A percentile compares a stretch with the other conserved stretches of the same genome.
phyloP scores from a whole-genome alignment of 2,888 invertebrate species.

The Erebia palarica region DNA sequence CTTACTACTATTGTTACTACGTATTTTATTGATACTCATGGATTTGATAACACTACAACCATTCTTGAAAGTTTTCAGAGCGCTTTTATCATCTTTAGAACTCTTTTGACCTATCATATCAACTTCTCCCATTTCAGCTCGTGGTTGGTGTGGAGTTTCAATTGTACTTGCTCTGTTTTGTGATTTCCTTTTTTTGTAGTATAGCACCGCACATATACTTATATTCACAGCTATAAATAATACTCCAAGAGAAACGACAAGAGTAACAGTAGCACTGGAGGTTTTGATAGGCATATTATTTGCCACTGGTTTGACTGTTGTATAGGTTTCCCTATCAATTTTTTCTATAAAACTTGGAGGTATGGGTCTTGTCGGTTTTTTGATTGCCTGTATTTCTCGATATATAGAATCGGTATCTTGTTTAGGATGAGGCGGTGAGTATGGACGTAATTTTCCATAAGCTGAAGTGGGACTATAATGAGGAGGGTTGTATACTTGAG shows the following conservation, averaged over 20 bases:
- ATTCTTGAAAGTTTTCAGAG: slow-evolving; percentile 72
- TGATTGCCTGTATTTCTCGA: slow-evolving; percentile 69
- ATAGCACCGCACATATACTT: slow-evolving; percentile 85
- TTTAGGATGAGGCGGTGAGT: slow-evolving; percentile 52
- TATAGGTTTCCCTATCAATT: slow-evolving; percentile 45
- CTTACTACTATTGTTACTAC: slow-evolving; percentile 68
- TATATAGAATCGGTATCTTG: slow-evolving; percentile 63
- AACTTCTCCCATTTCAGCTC: slow-evolving; percentile 77
- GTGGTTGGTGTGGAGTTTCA: slow-evolving; percentile 71
- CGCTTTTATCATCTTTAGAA: slow-evolving; percentile 71
- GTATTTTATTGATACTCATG: slow-evolving; percentile 78
- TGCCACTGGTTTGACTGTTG: slow-evolving; percentile 54
- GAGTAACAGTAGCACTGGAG: slow-evolving; percentile 83
- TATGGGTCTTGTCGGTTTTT: slow-evolving; percentile 60
- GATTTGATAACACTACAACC: slow-evolving; percentile 83
- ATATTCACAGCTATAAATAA: slow-evolving; percentile 89
- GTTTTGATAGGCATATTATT: slow-evolving; percentile 71
- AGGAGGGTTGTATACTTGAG: slow-evolving; percentile 52
- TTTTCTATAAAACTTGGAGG: slow-evolving; percentile 65
- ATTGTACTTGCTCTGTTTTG: slow-evolving; percentile 75
- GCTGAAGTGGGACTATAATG: slow-evolving; percentile 49
- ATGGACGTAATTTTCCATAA: slow-evolving; percentile 62
- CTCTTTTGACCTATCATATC: slow-evolving; percentile 76
- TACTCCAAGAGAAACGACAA: slow-evolving; percentile 85
- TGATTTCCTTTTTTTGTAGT: slow-evolving; percentile 84